These are phyloP conservation scores for Vultur gryphus DNA, from an alignment of 2,797 vertebrate genomes.

Conservation along the genomic window DNA sequence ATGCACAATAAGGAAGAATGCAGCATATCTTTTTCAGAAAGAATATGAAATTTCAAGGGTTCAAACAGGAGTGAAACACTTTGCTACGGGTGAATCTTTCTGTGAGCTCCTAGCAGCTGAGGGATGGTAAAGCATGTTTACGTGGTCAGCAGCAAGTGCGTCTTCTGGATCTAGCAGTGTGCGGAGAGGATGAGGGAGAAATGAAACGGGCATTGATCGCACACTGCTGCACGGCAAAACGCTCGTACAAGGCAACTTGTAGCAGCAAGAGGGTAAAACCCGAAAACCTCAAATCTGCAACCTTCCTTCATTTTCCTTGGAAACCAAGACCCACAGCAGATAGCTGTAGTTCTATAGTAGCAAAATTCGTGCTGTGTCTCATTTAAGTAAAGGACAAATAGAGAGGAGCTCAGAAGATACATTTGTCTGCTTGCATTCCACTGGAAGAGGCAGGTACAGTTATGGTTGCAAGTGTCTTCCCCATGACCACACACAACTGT, in stretches of 20 bases:
- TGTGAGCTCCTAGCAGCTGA: background rate
- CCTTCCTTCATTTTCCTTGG: background rate
- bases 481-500: no score
- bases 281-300: background rate
- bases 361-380: background rate
- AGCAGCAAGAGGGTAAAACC: background rate
- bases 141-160: rapidly evolving
- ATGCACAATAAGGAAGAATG: background rate
- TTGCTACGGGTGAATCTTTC: background rate
- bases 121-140: background rate
- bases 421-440: no score
- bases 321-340: background rate
- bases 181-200: background rate
- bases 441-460: background rate
- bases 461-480: background rate
- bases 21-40: background rate
- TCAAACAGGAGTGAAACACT: background rate
- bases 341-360: background rate
- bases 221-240: background rate
- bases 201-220: rapidly evolving
- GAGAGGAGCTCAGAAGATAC: background rate
- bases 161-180: background rate
- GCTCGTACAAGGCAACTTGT: background rate
- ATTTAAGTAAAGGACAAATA: background rate
- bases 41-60: background rate